phyloP scores from a whole-genome alignment of 92 coral and sea anemone species.

The Zoanthus gigantus region DNA sequence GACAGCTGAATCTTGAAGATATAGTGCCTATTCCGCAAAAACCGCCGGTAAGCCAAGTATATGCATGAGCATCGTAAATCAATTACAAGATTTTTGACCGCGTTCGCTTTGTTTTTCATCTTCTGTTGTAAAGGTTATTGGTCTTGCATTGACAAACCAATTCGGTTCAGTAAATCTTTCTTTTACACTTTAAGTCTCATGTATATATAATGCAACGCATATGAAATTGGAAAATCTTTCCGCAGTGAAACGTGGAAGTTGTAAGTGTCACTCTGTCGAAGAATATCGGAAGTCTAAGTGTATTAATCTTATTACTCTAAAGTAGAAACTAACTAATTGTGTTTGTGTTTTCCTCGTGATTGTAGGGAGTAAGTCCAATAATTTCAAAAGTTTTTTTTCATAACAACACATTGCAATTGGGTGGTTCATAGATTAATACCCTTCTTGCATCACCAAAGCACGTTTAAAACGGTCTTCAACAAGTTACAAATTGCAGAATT shows the following conservation, averaged over 20 bases:
- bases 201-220: too few species aligned
- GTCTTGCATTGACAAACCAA: background rate
- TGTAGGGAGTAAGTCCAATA: background rate
- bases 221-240: too few species aligned
- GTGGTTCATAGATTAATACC: too few species aligned
- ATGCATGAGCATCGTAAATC: background rate
- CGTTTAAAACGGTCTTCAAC: too few species aligned
- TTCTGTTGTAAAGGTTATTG: background rate
- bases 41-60: constrained; percentile 16
- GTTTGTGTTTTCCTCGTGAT: background rate
- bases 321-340: background rate
- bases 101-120: background rate
- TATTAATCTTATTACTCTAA: background rate
- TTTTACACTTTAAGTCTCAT: too few species aligned
- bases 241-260: too few species aligned
- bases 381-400: too few species aligned
- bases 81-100: background rate
- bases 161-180: too few species aligned
- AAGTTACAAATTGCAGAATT: too few species aligned
- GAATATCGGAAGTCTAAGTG: background rate
- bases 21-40: constrained; percentile 31
- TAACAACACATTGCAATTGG: too few species aligned
- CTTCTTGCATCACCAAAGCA: too few species aligned
- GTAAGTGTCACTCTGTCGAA: too few species aligned
- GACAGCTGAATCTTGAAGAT: constrained; percentile 30